A percentile compares a stretch with the other conserved stretches of the same genome.
Evolutionary conservation across 2,888 invertebrate species (phyloP).

Genomic region (Eulithis prunata): DNA sequence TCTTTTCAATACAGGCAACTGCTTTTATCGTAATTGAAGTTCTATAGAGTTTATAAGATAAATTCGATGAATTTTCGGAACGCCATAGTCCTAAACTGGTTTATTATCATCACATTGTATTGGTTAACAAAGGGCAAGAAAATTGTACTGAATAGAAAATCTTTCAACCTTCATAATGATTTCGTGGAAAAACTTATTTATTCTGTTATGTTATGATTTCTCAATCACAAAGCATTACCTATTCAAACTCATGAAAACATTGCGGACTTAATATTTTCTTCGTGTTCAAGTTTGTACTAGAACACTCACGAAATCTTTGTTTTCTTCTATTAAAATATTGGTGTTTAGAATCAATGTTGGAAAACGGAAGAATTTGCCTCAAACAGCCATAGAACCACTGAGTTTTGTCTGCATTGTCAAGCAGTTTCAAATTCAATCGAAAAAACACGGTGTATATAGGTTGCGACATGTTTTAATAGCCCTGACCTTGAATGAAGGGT

Average conservation of each 20-base stretch:
- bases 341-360: no score
- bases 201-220: slow-evolving; percentile 6
- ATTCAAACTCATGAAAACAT: slow-evolving; percentile 12
- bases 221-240: neutral
- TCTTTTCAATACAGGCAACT: neutral
- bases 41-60: neutral
- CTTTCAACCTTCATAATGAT: slow-evolving; percentile 12
- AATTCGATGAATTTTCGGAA: slow-evolving; percentile 6
- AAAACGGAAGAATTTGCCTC: no score
- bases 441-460: no score
- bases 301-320: no score
- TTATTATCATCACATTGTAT: slow-evolving; percentile 22
- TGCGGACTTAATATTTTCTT: no score
- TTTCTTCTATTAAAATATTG: no score
- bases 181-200: slow-evolving; percentile 10
- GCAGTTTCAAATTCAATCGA: no score
- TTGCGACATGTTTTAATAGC: no score
- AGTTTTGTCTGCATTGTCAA: no score
- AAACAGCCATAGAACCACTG: no score
- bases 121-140: slow-evolving; percentile 22
- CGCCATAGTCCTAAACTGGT: neutral
- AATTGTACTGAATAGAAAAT: slow-evolving; percentile 24
- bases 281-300: no score
- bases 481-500: no score
- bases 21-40: neutral